A percentile compares a stretch with the other conserved stretches of the same genome.
Evolutionary conservation across 2,113 vertebrate genomes (phyloP).

Genomic region (Cryptomyrus ogoouensis): DNA sequence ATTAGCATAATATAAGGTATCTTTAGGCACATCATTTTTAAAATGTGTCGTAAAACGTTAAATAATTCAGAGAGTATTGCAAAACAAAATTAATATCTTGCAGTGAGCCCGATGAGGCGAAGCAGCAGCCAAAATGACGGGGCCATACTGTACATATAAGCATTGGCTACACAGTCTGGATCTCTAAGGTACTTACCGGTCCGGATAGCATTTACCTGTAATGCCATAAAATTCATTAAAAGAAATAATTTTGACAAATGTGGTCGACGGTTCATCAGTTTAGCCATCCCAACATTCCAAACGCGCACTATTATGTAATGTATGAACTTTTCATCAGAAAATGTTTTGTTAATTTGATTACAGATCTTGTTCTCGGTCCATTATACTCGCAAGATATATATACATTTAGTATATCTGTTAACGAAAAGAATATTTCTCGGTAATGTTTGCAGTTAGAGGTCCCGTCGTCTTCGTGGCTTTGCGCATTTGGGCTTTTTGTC

Average conservation of each 20-base stretch:
- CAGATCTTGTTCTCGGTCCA: not conserved
- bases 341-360: constrained; percentile 7
- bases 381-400: not conserved
- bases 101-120: not conserved
- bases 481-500: constrained; percentile 22
- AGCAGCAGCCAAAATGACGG: not conserved
- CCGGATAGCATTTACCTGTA: constrained; percentile 48
- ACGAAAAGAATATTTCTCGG: constrained; percentile 5
- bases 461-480: constrained; percentile 30
- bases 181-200: constrained; percentile 46
- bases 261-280: constrained; percentile 17
- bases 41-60: not conserved
- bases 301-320: not conserved
- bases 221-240: constrained; percentile 36
- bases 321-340: not conserved
- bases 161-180: constrained; percentile 15
- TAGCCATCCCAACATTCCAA: constrained; percentile 32
- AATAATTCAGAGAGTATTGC: not conserved
- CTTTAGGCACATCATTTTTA: not conserved
- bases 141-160: not conserved
- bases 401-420: not conserved
- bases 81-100: not conserved
- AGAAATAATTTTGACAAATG: constrained; percentile 38
- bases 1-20: not conserved
- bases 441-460: constrained; percentile 9